Base-by-base conservation (phyloP, 2,888 invertebrate genomes). In the Luperina nickerlii region DNA sequence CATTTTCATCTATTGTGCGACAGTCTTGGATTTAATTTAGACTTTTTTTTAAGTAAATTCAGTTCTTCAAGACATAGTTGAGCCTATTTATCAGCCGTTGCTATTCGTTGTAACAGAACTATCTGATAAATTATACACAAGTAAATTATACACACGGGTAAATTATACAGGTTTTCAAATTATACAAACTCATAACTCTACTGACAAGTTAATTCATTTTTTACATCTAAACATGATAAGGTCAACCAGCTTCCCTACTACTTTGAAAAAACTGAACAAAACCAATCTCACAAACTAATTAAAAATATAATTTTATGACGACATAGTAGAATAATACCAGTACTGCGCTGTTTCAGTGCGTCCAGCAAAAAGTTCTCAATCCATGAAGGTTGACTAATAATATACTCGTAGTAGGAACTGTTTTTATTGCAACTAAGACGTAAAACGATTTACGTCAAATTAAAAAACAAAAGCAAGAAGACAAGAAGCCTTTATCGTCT, bases 301-400 rank as follows among this genome's bases (percentile, higher is more conserved):
- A 78, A 78, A 74, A 83, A 42, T 32, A 67, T 57, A 38, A 74
- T 38, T 71, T 67, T 27, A 48, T 54, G 51, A 74, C 76, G 68
- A 60, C 68, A 57, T 54, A 62, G 27, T 67, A 65, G 38, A 74
- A 51, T 63, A 66, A 69, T 66, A 81, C 62, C 27, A 1, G 68
- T 69, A 63, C 32, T 71, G 45, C 7, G 42, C 38, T 69, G 75
- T 87, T 87, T 87, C 66, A 83, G 72, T 76, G 60, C 81, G 73
- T 74, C 20, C 20, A 83, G 42, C 78, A 86, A 84, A 87, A 85
- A 83, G 62, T 63, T 48, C 24, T 75, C 68, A 76, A 76, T 67
- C 76, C 76, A 27, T 85, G 88, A 89, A 89, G 88, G 89, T 82
- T 85, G 66, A 42, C 66, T 82, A 69, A 80, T 81, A 89, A 86